Percentiles rank a stretch among this genome's conserved stretches.
Conservation (phyloP, 2,888 invertebrate genomes). For the Himalopsyche tibetana region DNA sequence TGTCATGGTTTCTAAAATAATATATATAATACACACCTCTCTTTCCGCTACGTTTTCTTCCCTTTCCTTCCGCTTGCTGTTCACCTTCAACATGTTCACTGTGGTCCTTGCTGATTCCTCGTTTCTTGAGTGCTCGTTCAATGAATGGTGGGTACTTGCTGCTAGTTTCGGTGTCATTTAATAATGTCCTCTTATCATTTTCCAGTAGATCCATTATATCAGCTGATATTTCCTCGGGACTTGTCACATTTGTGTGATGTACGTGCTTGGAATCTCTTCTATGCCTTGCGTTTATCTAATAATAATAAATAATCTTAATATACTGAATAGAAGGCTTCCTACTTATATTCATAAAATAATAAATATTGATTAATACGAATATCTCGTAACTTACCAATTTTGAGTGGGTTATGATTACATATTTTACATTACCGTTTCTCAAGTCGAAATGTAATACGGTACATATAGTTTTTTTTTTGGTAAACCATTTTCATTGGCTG, state of each 20-base stretch:
- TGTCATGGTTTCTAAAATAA: neutral
- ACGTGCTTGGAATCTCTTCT: slow-evolving; percentile 70
- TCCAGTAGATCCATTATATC: slow-evolving; percentile 60
- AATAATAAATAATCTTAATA: slow-evolving; percentile 14
- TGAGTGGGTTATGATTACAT: too few species aligned
- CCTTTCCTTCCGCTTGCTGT: slow-evolving; percentile 65
- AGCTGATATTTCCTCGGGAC: slow-evolving; percentile 55
- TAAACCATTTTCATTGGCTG: too few species aligned
- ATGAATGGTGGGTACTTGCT: slow-evolving; percentile 62
- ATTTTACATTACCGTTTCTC: too few species aligned
- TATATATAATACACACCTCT: slow-evolving; percentile 43
- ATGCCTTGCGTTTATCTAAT: slow-evolving; percentile 73
- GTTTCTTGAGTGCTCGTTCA: slow-evolving; percentile 58
- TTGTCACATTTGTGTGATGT: slow-evolving; percentile 58
- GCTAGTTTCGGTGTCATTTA: slow-evolving; percentile 51
- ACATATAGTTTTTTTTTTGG: too few species aligned
- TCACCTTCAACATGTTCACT: slow-evolving; percentile 7
- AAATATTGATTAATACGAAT: too few species aligned
- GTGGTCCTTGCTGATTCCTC: slow-evolving; percentile 53
- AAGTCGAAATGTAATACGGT: too few species aligned
- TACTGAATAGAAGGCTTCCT: neutral
- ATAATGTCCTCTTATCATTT: slow-evolving; percentile 49
- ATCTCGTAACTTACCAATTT: too few species aligned
- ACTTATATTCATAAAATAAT: too few species aligned
- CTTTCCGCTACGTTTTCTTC: slow-evolving; percentile 51